Conservation (phyloP, 2,113 vertebrate genomes). For the Apeltes quadracus region DNA sequence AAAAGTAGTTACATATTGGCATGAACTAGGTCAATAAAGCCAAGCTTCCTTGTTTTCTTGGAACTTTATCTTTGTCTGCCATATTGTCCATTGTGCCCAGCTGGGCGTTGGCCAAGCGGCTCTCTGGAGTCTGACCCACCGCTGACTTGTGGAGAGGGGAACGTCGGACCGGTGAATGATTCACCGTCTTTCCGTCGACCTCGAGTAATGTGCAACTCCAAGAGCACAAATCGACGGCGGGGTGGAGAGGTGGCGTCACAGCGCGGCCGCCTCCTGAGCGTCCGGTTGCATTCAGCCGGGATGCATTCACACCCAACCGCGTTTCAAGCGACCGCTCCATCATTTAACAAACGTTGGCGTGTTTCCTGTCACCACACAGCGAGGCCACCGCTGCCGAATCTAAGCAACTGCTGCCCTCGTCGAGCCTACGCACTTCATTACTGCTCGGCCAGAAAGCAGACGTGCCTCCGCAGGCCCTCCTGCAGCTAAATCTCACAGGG, state of each 20-base stretch:
- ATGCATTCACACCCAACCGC: not conserved
- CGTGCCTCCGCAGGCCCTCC: conserved; percentile 70
- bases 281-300: not conserved
- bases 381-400: conserved; percentile 72
- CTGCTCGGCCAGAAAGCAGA: conserved; percentile 16
- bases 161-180: conserved; percentile 43
- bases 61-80: conserved; percentile 2
- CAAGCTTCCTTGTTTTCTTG: conserved; percentile 19
- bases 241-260: not conserved
- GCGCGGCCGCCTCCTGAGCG: too few relatives aligned
- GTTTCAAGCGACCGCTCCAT: conserved; percentile 28
- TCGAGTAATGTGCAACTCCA: not conserved
- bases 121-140: conserved; percentile 22
- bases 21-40: not conserved
- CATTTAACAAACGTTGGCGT: conserved; percentile 1
- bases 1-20: not conserved
- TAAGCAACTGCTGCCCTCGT: conserved; percentile 45
- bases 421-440: conserved; percentile 28
- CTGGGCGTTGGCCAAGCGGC: conserved; percentile 35
- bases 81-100: conserved; percentile 49
- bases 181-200: conserved; percentile 10
- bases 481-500: conserved; percentile 2
- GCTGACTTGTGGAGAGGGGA: conserved; percentile 23
- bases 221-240: not conserved
- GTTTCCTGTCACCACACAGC: conserved; percentile 22